phyloP scores from a whole-genome alignment of 2,113 vertebrate species.

The Rutilus rutilus region DNA sequence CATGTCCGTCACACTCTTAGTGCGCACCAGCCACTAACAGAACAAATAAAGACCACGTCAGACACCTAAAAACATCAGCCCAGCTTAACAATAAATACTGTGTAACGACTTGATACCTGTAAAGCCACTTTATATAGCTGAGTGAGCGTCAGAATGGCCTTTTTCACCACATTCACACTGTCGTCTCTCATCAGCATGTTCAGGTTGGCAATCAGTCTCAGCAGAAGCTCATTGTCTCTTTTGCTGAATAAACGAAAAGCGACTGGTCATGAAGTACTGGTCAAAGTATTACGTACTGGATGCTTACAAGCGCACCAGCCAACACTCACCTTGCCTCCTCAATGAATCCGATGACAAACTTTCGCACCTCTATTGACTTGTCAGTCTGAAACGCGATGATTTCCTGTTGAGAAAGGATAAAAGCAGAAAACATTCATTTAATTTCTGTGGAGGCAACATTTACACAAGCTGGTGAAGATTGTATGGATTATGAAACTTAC shows the following conservation, averaged over 20 bases:
- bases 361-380: conserved; percentile 90
- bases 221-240: conserved; percentile 89
- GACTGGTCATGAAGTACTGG: neutral
- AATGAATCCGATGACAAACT: conserved; percentile 94
- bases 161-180: conserved; percentile 95
- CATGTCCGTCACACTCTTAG: conserved; percentile 81
- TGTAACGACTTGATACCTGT: conserved; percentile 74
- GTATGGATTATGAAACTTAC: conserved; percentile 75
- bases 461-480: neutral
- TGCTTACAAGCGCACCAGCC: no score
- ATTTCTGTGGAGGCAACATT: neutral
- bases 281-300: no score
- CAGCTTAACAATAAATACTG: neutral
- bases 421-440: neutral
- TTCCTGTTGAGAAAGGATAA: conserved; percentile 73
- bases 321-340: conserved; percentile 89
- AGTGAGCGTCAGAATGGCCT: conserved; percentile 91
- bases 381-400: conserved; percentile 94
- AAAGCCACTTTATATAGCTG: conserved; percentile 92
- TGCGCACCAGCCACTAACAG: conserved; percentile 88
- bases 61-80: neutral
- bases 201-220: conserved; percentile 89
- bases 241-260: conserved; percentile 76
- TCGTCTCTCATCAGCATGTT: conserved; percentile 93
- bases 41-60: conserved; percentile 13